phyloP scores from a whole-genome alignment of 2,113 vertebrate genomes.

The Mesitornis unicolor region DNA sequence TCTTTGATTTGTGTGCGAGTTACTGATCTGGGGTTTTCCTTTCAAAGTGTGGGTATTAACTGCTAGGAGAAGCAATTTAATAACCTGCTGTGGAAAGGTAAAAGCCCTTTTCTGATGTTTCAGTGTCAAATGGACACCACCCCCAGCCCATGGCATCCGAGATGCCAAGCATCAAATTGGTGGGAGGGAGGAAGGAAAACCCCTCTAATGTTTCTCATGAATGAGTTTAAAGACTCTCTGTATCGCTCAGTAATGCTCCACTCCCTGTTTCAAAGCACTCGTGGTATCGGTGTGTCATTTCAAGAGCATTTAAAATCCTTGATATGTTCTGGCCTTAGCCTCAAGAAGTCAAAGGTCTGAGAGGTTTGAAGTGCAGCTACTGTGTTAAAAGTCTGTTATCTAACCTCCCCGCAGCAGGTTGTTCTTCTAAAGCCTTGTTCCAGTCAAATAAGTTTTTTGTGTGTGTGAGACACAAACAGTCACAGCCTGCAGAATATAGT shows the following conservation, averaged over 20 bases:
- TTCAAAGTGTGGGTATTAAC: not conserved
- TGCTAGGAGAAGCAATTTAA: not conserved
- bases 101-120: not conserved
- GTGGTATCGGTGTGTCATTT: slow-evolving; percentile 9
- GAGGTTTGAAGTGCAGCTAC: slow-evolving; percentile 58
- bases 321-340: slow-evolving; percentile 41
- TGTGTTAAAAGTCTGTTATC: slow-evolving; percentile 66
- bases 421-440: slow-evolving; percentile 58
- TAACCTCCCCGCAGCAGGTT: slow-evolving; percentile 45
- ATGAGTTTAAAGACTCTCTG: not conserved
- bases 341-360: slow-evolving; percentile 59
- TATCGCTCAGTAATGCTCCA: not conserved
- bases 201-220: not conserved
- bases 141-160: not conserved
- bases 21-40: not conserved
- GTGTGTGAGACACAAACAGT: slow-evolving; percentile 43
- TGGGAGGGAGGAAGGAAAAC: not conserved
- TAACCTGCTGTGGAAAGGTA: not conserved
- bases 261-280: not conserved
- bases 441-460: slow-evolving; percentile 59
- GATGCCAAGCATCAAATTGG: not conserved
- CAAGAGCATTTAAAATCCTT: slow-evolving; percentile 54
- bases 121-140: not conserved
- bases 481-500: slow-evolving; percentile 32
- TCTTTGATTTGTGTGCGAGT: not conserved